Conservation (phyloP, 2,888 invertebrate genomes). For the Rhagium mordax region DNA sequence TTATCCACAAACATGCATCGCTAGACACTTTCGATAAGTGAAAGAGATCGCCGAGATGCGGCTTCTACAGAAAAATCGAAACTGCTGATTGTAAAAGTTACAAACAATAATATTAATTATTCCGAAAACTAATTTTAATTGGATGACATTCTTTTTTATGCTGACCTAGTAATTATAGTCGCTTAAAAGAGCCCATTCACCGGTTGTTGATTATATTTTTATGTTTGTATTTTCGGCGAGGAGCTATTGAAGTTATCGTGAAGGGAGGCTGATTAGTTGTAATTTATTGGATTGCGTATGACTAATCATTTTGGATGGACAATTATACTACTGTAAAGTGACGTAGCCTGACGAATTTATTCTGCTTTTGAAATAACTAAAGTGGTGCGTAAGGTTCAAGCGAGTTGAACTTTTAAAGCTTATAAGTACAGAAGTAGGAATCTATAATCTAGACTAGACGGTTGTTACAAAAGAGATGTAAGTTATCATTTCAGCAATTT, state of each 20-base stretch:
- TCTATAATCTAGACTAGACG: too few species aligned
- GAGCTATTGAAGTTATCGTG: not conserved
- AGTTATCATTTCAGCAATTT: too few species aligned
- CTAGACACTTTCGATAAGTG: not conserved
- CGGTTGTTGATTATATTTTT: not conserved
- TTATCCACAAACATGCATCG: not conserved
- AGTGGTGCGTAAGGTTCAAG: too few species aligned
- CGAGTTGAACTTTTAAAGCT: too few species aligned
- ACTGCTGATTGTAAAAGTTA: constrained; percentile 10
- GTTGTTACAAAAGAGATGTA: too few species aligned
- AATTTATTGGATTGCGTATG: not conserved
- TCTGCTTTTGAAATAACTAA: too few species aligned
- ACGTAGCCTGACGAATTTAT: too few species aligned
- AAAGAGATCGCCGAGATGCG: not conserved
- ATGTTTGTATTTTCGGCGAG: not conserved
- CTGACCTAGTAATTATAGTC: constrained; percentile 17
- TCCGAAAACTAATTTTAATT: constrained; percentile 19
- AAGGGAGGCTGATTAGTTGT: not conserved
- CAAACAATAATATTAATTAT: constrained; percentile 20
- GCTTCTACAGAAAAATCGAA: constrained; percentile 1
- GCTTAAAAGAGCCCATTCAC: constrained; percentile 23
- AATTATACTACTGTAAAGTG: too few species aligned
- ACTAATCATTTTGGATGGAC: not conserved
- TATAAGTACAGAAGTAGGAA: too few species aligned
- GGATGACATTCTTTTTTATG: constrained; percentile 26